Conservation (phyloP, 2,113 vertebrate genomes). For the Albula glossodonta region DNA sequence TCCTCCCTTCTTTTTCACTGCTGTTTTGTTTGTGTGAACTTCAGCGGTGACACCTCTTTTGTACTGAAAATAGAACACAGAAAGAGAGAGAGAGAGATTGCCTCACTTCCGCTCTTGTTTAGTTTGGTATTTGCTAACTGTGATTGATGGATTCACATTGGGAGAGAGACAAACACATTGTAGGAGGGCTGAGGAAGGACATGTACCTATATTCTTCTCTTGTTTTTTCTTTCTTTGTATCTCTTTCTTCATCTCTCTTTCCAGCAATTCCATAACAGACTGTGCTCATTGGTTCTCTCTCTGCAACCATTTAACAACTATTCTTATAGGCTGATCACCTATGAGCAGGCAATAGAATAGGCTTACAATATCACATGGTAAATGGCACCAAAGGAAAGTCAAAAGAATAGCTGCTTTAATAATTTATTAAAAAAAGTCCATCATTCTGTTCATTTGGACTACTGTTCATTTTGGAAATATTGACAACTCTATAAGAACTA, state of each 20-base stretch:
- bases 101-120: conserved; percentile 50
- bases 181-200: conserved; percentile 35
- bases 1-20: too few relatives aligned
- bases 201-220: neutral
- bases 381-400: too few relatives aligned
- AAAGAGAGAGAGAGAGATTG: conserved; percentile 30
- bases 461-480: too few relatives aligned
- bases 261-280: neutral
- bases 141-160: conserved; percentile 63
- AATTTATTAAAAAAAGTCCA: too few relatives aligned
- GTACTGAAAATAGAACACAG: neutral
- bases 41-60: neutral
- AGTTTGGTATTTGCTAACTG: conserved; percentile 53
- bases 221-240: conserved; percentile 16
- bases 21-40: neutral
- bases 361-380: neutral
- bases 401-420: too few relatives aligned
- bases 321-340: neutral
- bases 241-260: conserved; percentile 28
- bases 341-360: neutral
- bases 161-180: conserved; percentile 44
- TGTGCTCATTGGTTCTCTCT: neutral
- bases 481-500: too few relatives aligned
- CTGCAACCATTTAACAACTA: conserved; percentile 15
- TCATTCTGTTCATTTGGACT: too few relatives aligned